Conservation (phyloP, 2,797 vertebrate species). For the Pseudochaenichthys georgianus region DNA sequence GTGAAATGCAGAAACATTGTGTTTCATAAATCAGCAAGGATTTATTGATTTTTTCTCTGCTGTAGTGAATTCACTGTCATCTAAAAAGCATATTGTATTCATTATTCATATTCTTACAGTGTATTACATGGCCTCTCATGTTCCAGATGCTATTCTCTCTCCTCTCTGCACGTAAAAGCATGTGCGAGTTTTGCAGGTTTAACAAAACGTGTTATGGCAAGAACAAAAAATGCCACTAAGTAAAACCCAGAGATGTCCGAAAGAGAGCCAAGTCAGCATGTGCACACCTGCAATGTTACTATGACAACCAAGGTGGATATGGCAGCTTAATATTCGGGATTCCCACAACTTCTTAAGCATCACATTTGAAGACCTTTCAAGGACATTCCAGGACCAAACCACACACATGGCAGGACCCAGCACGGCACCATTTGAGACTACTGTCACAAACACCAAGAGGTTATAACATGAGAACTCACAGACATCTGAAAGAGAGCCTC, state of each 20-base stretch:
- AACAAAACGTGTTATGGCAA: neutral
- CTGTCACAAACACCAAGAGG: too few relatives aligned
- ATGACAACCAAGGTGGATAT: constrained; percentile 42
- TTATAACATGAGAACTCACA: too few relatives aligned
- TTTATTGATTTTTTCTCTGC: neutral
- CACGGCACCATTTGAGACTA: too few relatives aligned
- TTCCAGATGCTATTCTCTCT: neutral
- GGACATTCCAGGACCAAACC: too few relatives aligned
- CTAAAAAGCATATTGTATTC: neutral
- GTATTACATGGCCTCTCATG: neutral
- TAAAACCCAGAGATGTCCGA: constrained; percentile 6
- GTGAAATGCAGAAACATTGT: constrained; percentile 10
- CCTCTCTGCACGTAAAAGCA: constrained; percentile 1
- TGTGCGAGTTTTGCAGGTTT: neutral
- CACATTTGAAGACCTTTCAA: too few relatives aligned
- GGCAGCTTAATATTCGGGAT: constrained; percentile 5
- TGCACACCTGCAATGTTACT: constrained; percentile 45
- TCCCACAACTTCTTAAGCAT: too few relatives aligned
- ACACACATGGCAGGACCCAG: too few relatives aligned
- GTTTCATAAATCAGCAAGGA: constrained; percentile 31
- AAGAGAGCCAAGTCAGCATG: constrained; percentile 9
- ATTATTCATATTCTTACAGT: neutral
- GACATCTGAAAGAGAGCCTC: too few relatives aligned
- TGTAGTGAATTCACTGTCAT: neutral
- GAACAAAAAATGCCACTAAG: neutral